These are phyloP conservation scores for Leptinotarsa tumamoca DNA, from an alignment of 2,888 invertebrate genomes.

Conservation along the genomic window DNA sequence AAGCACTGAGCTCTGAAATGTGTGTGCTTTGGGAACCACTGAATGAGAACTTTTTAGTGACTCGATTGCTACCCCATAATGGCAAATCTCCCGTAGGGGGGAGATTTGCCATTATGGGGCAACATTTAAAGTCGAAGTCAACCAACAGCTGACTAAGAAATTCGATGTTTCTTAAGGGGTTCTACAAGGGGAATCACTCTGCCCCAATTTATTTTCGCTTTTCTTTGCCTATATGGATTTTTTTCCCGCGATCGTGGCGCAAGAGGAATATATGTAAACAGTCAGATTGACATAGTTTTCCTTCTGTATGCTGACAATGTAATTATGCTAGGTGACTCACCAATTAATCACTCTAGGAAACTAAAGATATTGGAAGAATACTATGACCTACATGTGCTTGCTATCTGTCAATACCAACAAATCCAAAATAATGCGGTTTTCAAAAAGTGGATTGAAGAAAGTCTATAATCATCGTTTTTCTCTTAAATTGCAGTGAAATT, in stretches of 20 bases:
- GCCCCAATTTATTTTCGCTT: background rate
- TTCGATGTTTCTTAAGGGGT: background rate
- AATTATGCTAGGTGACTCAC: background rate
- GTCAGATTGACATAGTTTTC: background rate
- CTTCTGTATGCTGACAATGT: background rate
- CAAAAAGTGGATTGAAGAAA: background rate
- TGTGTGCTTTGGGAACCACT: too few relatives aligned
- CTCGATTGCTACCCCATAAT: too few relatives aligned
- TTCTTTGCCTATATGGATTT: background rate
- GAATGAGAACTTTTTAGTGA: too few relatives aligned
- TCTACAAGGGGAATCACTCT: slow-evolving; percentile 1
- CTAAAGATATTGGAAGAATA: background rate
- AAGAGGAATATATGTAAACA: background rate
- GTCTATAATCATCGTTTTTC: background rate
- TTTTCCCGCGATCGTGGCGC: background rate
- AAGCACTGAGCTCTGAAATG: too few relatives aligned
- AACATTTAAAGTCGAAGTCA: background rate
- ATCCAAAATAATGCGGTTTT: background rate
- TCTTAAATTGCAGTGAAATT: background rate
- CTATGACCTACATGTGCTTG: background rate
- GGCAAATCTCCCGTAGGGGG: too few relatives aligned
- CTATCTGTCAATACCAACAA: background rate
- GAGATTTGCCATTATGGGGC: too few relatives aligned
- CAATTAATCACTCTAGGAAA: background rate
- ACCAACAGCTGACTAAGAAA: background rate